phyloP scores from a whole-genome alignment of 2,888 invertebrate genomes.

The Orchesellides sinensis region DNA sequence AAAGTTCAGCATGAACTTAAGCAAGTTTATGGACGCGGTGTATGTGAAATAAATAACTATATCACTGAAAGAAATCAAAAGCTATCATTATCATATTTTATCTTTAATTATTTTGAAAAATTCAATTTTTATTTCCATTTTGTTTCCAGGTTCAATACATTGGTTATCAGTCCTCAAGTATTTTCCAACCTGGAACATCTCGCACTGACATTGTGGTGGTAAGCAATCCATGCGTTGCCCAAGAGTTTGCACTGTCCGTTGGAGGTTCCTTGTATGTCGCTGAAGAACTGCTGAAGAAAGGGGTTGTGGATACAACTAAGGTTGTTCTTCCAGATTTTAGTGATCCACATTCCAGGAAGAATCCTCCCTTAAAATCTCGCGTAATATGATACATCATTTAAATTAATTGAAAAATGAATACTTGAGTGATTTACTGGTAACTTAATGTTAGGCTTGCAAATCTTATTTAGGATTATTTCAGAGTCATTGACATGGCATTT shows the following conservation, averaged over 20 bases:
- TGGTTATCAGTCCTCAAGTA: slow-evolving; percentile 1
- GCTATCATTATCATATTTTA: neutral
- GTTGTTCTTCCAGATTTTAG: slow-evolving; percentile 28
- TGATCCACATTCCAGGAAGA: neutral
- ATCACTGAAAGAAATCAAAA: neutral
- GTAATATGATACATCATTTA: neutral
- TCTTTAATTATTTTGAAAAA: neutral
- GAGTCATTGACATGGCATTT: slow-evolving; percentile 48
- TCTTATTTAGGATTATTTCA: slow-evolving; percentile 38
- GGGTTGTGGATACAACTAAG: neutral
- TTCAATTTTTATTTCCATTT: neutral
- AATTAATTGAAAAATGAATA: neutral
- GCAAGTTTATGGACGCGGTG: slow-evolving; percentile 33
- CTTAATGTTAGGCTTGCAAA: too few species aligned
- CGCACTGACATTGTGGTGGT: slow-evolving; percentile 43
- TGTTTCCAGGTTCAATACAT: slow-evolving; percentile 27
- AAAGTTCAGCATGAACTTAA: slow-evolving; percentile 4
- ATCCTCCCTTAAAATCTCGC: neutral
- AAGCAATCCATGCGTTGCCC: slow-evolving; percentile 52
- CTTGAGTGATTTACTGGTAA: neutral
- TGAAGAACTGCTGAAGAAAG: slow-evolving; percentile 15
- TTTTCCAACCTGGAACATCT: slow-evolving; percentile 26
- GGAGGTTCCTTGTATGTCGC: slow-evolving; percentile 49
- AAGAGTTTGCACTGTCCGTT: slow-evolving; percentile 61
- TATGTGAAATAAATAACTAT: neutral